Conservation (phyloP, 2,888 invertebrate species). For the Hemicrepidius hirtus region DNA sequence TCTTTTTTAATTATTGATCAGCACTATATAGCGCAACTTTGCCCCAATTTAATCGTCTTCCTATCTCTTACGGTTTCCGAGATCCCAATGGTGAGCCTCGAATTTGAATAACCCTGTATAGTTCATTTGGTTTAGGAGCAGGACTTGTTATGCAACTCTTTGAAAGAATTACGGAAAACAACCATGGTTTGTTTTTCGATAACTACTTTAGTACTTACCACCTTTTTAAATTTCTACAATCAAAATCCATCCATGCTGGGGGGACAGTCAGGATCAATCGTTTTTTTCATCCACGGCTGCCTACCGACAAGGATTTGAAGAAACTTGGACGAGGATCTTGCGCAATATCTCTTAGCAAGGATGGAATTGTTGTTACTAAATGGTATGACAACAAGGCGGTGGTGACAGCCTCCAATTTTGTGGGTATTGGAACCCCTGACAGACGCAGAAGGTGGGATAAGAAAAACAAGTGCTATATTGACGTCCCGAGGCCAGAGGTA, state of each 20-base stretch:
- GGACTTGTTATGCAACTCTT: slow-evolving; percentile 6
- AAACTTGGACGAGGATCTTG: neutral
- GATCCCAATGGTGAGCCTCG: slow-evolving; percentile 69
- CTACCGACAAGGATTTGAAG: slow-evolving; percentile 19
- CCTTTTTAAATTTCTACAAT: neutral
- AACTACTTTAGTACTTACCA: neutral
- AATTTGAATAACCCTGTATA: slow-evolving; percentile 7
- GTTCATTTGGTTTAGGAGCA: slow-evolving; percentile 1
- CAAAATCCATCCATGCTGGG: neutral
- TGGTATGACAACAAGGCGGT: slow-evolving; percentile 30
- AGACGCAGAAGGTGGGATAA: slow-evolving; percentile 14
- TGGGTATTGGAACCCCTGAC: neutral
- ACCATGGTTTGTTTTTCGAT: slow-evolving; percentile 17
- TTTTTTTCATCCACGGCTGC: slow-evolving; percentile 4
- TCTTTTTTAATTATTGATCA: too few relatives aligned
- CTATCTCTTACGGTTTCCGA: too few relatives aligned
- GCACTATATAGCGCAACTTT: too few relatives aligned
- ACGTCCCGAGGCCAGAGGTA: slow-evolving; percentile 13
- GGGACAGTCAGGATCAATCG: slow-evolving; percentile 8
- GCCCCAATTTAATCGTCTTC: too few relatives aligned
- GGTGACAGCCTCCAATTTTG: slow-evolving; percentile 18
- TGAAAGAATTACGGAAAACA: slow-evolving; percentile 57
- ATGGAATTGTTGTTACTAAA: slow-evolving; percentile 28
- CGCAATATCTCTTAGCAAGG: slow-evolving; percentile 1
- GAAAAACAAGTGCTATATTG: slow-evolving; percentile 10